phyloP scores from a whole-genome alignment of 2,888 invertebrate species.

The Eumerus sabulonum region DNA sequence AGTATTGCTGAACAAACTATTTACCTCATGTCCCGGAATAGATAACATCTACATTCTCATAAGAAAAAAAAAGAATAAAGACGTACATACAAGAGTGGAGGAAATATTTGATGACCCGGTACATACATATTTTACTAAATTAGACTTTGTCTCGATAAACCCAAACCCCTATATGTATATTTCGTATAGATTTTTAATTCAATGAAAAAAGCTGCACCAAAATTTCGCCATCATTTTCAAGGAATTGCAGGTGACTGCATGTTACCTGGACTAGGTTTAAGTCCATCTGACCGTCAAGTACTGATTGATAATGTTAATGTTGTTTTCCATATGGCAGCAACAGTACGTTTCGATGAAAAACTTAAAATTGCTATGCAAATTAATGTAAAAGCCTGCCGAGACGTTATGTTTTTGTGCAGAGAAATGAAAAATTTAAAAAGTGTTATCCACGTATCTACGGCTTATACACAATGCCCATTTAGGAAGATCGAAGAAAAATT shows the following conservation, averaged over 20 bases:
- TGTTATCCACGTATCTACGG: constrained; percentile 82
- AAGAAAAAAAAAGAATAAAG: constrained; percentile 83
- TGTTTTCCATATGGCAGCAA: constrained; percentile 82
- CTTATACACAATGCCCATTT: constrained; percentile 81
- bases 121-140: constrained; percentile 75
- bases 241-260: constrained; percentile 81
- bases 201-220: constrained; percentile 80
- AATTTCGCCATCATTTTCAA: constrained; percentile 81
- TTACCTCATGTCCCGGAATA: constrained; percentile 81
- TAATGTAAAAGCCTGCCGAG: constrained; percentile 85
- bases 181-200: constrained; percentile 79
- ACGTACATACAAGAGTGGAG: constrained; percentile 83
- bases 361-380: constrained; percentile 86
- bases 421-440: constrained; percentile 81
- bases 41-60: constrained; percentile 81
- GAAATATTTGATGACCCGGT: constrained; percentile 85
- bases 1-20: constrained; percentile 81
- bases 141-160: constrained; percentile 5
- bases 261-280: constrained; percentile 80
- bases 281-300: constrained; percentile 78
- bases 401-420: constrained; percentile 83
- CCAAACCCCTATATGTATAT: neutral
- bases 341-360: constrained; percentile 86
- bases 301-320: constrained; percentile 80
- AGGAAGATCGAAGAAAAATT: constrained; percentile 80